phyloP scores from a whole-genome alignment of 2,797 vertebrate species.

The Lophotriccus pileatus region DNA sequence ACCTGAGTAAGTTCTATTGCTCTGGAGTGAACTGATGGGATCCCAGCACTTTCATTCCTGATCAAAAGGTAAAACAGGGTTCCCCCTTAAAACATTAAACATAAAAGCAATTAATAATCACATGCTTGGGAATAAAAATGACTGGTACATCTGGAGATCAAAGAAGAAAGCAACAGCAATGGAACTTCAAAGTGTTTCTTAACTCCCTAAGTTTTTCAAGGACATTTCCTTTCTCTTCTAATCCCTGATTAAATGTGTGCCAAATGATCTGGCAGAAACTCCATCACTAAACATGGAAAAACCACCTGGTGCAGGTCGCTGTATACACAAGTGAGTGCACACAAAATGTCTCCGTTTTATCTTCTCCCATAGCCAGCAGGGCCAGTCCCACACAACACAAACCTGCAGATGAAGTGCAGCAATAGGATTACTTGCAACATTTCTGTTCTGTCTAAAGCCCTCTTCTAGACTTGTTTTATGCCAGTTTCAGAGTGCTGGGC shows the following conservation, averaged over 20 bases:
- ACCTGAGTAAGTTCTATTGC: not conserved
- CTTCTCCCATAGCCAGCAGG: not conserved
- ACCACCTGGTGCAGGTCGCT: not conserved
- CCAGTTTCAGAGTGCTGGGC: not conserved
- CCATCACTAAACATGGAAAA: not conserved
- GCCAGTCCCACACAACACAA: not conserved
- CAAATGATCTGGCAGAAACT: slow-evolving; percentile 31
- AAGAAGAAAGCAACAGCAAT: slow-evolving; percentile 18
- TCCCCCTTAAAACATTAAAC: not conserved
- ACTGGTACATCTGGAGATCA: slow-evolving; percentile 29
- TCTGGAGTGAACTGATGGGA: not conserved
- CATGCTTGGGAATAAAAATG: not conserved
- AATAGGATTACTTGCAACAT: not conserved
- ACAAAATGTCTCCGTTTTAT: not conserved
- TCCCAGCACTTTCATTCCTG: not conserved
- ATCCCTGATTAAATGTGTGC: not conserved
- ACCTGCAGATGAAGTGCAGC: not conserved
- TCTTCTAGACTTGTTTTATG: not conserved
- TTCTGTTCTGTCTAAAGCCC: not conserved
- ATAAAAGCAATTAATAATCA: not conserved
- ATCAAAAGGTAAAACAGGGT: not conserved
- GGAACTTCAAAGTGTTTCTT: slow-evolving; percentile 44
- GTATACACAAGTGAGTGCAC: not conserved
- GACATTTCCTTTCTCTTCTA: slow-evolving; percentile 29
- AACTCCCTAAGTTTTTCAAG: slow-evolving; percentile 19